Base-by-base conservation (phyloP, 2,888 invertebrate genomes). In the Chymomyza amoena region DNA sequence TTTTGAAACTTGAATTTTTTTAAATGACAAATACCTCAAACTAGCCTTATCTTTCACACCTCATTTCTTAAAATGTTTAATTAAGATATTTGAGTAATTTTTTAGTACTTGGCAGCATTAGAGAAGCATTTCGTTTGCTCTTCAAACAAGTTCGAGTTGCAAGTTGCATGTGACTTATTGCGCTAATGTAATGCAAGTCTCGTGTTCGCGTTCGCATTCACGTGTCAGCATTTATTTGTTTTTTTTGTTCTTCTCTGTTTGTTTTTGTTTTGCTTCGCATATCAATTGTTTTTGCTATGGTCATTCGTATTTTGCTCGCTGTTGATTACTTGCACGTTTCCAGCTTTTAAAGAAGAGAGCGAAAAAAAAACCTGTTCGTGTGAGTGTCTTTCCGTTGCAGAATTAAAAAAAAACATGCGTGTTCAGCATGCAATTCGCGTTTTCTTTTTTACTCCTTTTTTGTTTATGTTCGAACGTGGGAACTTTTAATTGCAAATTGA, bases 371-470 rank as follows among this genome's bases (percentile, higher is more conserved):
- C 83, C 84, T 72, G 86, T 83, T 79, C 73, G 28, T 61, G 56
- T 39, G 61, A 63, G 66, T 73, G 82, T 69, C 71, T 76, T 70
- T 67, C 69, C 66, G 70, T 57, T 70, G 78, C 84, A 79, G 81
- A 86, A 84, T 83, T 84, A 83, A 83, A 73, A 86, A 79, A 83
- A 83, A 86, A 81, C 83, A 83, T 79, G 86, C 86, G 84, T 86
- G 84, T 83, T 45, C 39, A 45, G 39, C 36, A 36, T 1, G 36
- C 36, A 36, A 6, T 36, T 36, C 36, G 6, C n/a, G 13, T n/a
- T 0, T n/a, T 10, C 18, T 16, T 50, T 20, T 45, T 45, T 45
- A 45, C 39, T 45, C 39, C 32, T 86, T 78, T 84, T 84, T 84
- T 84, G 84, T 86, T 84, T 84, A 86, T 86, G 64, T 60, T 60